Percentiles rank a stretch among this genome's conserved stretches.
phyloP scores from a whole-genome alignment of 2,888 invertebrate genomes.

The Spodoptera littoralis region DNA sequence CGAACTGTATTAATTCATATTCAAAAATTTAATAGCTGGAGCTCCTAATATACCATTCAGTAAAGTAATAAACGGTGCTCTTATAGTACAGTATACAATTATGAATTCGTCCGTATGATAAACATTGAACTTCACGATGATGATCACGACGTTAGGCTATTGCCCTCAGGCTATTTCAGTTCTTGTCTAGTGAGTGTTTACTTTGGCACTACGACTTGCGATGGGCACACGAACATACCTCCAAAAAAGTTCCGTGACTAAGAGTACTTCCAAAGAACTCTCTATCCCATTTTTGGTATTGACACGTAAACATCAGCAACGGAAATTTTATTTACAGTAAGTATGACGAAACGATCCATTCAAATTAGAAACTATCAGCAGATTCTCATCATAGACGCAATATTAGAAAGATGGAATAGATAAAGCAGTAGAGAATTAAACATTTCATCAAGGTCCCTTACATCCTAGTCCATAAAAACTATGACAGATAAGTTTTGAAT shows the following conservation, averaged over 20 bases:
- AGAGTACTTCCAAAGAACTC: slow-evolving; percentile 6
- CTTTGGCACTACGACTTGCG: slow-evolving; percentile 63
- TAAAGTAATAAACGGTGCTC: background rate
- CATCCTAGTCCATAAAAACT: background rate
- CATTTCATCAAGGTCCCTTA: no score
- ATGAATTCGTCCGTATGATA: slow-evolving; percentile 37
- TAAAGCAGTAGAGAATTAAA: no score
- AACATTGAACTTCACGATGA: slow-evolving; percentile 62
- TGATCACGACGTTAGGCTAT: slow-evolving; percentile 66
- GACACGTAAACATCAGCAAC: slow-evolving; percentile 4
- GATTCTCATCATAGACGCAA: no score
- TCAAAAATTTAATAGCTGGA: background rate
- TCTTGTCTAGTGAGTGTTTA: slow-evolving; percentile 62
- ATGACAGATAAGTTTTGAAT: slow-evolving; percentile 2
- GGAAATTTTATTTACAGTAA: no score
- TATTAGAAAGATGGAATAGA: no score
- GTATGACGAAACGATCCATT: no score
- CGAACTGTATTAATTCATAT: no score
- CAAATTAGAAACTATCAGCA: no score
- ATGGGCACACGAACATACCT: slow-evolving; percentile 26
- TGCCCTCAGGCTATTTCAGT: slow-evolving; percentile 75
- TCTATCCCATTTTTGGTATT: slow-evolving; percentile 31
- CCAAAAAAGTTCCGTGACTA: slow-evolving; percentile 14
- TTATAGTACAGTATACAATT: slow-evolving; percentile 6
- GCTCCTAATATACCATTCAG: background rate